These are phyloP conservation scores for Protodeltote pygarga DNA, from an alignment of 2,888 invertebrate genomes.

Conservation along the genomic window DNA sequence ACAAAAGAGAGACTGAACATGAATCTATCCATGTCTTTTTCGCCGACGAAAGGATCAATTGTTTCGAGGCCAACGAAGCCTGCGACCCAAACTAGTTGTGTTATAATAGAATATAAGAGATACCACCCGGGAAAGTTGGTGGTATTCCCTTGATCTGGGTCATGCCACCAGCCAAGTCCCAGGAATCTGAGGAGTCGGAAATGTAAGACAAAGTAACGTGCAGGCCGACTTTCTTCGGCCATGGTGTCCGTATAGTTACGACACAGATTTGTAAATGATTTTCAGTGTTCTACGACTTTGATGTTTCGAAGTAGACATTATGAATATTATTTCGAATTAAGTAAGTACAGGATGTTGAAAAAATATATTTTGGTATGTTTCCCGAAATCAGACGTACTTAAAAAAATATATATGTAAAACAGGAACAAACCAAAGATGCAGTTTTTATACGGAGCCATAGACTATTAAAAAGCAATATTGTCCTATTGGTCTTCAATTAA, in stretches of 20 bases:
- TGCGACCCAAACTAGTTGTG: constrained; percentile 76
- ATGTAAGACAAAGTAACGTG: constrained; percentile 72
- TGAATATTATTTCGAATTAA: constrained; percentile 14
- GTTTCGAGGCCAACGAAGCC: constrained; percentile 82
- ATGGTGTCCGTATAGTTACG: constrained; percentile 28
- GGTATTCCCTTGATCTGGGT: constrained; percentile 72
- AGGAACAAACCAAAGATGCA: too few species aligned
- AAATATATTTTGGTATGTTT: neutral
- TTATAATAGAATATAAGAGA: constrained; percentile 73
- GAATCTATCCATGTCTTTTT: constrained; percentile 78
- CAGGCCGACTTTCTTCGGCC: constrained; percentile 56
- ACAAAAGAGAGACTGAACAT: constrained; percentile 84
- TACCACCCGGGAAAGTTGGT: constrained; percentile 76
- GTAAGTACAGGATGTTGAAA: constrained; percentile 36
- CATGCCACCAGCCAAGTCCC: constrained; percentile 83
- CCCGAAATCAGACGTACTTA: too few species aligned
- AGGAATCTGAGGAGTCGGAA: constrained; percentile 71
- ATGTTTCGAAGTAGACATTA: constrained; percentile 7
- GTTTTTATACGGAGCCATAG: too few species aligned
- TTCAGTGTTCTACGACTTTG: constrained; percentile 1
- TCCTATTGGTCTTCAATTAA: too few species aligned
- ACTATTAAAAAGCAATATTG: too few species aligned
- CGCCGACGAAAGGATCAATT: constrained; percentile 79
- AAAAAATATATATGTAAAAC: too few species aligned
- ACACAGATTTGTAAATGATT: constrained; percentile 15